These are phyloP conservation scores for Caligus rogercresseyi DNA, from an alignment of 1,140 invertebrate genomes.

Conservation along the genomic window DNA sequence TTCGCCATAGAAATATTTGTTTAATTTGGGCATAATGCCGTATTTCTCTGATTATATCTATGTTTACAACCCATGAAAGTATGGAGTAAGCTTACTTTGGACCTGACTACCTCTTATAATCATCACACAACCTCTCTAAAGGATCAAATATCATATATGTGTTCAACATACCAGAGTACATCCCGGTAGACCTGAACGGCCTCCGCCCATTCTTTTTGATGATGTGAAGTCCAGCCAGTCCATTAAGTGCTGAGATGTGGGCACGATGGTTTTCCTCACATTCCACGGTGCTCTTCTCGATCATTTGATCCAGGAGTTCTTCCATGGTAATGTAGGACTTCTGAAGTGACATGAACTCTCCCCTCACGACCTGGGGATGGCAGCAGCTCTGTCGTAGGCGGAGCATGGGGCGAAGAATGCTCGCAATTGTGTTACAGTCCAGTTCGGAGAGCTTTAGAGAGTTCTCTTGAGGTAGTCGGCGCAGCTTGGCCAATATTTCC, in stretches of 20 bases:
- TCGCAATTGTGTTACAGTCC: constrained; percentile 30
- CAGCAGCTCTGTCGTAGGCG: constrained; percentile 50
- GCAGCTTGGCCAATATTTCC: constrained; percentile 28
- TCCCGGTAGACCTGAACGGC: constrained; percentile 43
- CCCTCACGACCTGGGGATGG: constrained; percentile 45
- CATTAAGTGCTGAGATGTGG: constrained; percentile 45
- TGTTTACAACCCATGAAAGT: constrained; percentile 20
- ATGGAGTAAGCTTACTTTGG: neutral
- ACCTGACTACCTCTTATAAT: neutral
- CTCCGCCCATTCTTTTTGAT: constrained; percentile 35
- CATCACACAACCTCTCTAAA: neutral
- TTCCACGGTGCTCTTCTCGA: constrained; percentile 42
- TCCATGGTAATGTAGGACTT: constrained; percentile 46
- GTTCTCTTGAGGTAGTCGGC: constrained; percentile 26
- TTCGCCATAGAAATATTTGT: no score
- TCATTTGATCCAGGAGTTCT: constrained; percentile 44
- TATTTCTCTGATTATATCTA: constrained; percentile 25
- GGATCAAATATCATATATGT: neutral
- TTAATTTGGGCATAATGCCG: no score
- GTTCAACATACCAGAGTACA: constrained; percentile 35
- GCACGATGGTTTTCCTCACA: constrained; percentile 45
- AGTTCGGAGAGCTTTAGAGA: constrained; percentile 30
- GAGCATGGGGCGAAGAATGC: constrained; percentile 43
- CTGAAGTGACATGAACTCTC: constrained; percentile 38
- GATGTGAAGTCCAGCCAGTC: constrained; percentile 43